phyloP scores from a whole-genome alignment of 2,113 vertebrate species.

The Upupa epops region DNA sequence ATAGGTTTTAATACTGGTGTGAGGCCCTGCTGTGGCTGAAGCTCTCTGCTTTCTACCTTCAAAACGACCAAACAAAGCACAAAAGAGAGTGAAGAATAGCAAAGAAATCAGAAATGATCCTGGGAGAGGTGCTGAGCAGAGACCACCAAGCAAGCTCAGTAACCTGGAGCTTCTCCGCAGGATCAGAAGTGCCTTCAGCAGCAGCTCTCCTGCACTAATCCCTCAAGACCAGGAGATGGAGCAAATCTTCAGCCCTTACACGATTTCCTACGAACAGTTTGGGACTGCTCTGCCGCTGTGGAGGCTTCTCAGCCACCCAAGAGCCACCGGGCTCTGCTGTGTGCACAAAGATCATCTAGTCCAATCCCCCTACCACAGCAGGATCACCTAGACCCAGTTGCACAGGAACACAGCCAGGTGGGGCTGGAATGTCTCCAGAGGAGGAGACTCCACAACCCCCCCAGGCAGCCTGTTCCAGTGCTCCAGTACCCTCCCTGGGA shows the following conservation, averaged over 20 bases:
- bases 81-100: not conserved
- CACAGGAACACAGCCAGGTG: too few relatives aligned
- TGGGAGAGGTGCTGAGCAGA: not conserved
- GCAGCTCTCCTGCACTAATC: not conserved
- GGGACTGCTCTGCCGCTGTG: accelerated
- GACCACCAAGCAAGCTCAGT: accelerated
- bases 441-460: too few relatives aligned
- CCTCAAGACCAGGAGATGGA: constrained; percentile 37
- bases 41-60: not conserved
- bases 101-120: not conserved
- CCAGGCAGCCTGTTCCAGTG: too few relatives aligned
- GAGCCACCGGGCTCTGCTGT: accelerated
- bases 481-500: too few relatives aligned
- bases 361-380: too few relatives aligned
- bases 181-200: not conserved
- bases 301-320: not conserved
- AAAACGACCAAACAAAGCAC: not conserved
- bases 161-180: not conserved
- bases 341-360: too few relatives aligned
- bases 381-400: too few relatives aligned
- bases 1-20: not conserved
- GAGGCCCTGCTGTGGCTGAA: not conserved
- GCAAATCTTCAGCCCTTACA: not conserved
- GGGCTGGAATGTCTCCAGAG: too few relatives aligned
- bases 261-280: accelerated